Evolutionary conservation across 2,797 vertebrate genomes (phyloP).

Genomic region (Rhinella marina): DNA sequence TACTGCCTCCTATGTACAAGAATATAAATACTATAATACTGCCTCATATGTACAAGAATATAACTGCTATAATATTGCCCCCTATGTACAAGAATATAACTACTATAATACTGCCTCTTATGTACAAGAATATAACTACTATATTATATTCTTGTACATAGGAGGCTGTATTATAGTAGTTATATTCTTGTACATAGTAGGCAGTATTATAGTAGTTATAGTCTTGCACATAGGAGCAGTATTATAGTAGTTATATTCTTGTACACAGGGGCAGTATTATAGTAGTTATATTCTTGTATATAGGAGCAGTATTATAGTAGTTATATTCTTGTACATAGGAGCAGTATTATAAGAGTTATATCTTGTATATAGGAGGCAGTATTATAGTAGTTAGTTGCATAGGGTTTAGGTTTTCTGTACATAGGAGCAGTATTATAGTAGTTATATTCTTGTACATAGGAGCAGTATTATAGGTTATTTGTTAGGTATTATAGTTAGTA

Average conservation of each 20-base stretch:
- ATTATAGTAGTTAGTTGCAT: conserved; percentile 10
- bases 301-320: not conserved
- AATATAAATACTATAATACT: not conserved
- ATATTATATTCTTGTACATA: no score
- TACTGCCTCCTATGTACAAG: not conserved
- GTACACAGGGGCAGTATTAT: not conserved
- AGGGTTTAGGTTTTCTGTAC: not conserved
- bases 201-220: conserved; percentile 13
- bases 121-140: not conserved
- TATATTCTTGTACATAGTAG: not conserved
- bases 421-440: not conserved
- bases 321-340: not conserved
- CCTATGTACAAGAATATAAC: conserved; percentile 14
- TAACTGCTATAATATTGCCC: conserved; percentile 6
- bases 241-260: not conserved
- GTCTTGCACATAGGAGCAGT: not conserved
- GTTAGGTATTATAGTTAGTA: no score
- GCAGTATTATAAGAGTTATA: conserved; percentile 8
- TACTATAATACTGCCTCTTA: conserved; percentile 1
- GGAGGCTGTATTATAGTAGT: not conserved
- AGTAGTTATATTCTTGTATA: not conserved
- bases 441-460: not conserved
- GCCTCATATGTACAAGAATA: not conserved
- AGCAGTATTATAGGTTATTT: no score
- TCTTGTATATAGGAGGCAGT: conserved; percentile 3